Percentiles rank a stretch among this genome's conserved stretches.
phyloP scores from a whole-genome alignment of 1,140 invertebrate species.

The Bradynema listronoti region DNA sequence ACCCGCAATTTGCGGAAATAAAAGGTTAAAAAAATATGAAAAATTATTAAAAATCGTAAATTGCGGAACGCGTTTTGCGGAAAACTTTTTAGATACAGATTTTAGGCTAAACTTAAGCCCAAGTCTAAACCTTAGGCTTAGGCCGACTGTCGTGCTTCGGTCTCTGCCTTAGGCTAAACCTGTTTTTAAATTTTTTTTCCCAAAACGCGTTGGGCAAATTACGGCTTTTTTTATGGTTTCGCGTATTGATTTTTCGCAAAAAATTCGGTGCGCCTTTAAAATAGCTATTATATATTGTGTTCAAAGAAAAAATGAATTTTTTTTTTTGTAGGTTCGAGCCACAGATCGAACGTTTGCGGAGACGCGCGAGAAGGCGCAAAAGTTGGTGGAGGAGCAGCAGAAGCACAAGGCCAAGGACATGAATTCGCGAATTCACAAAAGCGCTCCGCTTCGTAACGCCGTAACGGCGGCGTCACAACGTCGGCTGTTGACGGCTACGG shows the following conservation, averaged over 20 bases:
- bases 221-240: not conserved
- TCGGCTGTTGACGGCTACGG: not conserved
- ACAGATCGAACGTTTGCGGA: conserved; percentile 20
- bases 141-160: no score
- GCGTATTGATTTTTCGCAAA: not conserved
- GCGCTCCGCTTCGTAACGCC: no score
- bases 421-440: conserved; percentile 3
- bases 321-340: conserved; percentile 13
- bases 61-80: no score
- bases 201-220: not conserved
- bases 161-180: not conserved
- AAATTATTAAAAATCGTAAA: no score
- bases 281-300: not conserved
- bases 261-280: not conserved
- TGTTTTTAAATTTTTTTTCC: not conserved
- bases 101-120: no score
- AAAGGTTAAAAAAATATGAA: no score
- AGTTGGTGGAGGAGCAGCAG: conserved; percentile 17
- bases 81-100: no score
- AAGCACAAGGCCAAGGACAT: conserved; percentile 18
- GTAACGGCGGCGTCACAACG: not conserved
- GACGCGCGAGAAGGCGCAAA: conserved; percentile 20
- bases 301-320: conserved; percentile 1
- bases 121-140: no score
- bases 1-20: no score